Evolutionary conservation across 2,113 vertebrate species (phyloP).

Genomic region (Actenoides hombroni): DNA sequence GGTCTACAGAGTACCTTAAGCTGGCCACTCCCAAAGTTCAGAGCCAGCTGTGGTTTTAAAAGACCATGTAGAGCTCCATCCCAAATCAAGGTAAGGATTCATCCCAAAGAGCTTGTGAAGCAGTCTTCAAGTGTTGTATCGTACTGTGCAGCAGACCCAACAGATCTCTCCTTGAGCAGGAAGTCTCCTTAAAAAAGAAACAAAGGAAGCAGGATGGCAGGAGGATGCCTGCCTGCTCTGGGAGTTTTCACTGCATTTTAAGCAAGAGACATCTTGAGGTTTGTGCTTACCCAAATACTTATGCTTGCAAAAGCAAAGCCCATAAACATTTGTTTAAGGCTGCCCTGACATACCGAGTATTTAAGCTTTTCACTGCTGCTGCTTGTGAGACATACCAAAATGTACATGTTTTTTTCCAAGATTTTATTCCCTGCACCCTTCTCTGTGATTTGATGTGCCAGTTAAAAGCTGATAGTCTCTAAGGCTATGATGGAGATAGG

Average conservation of each 20-base stretch:
- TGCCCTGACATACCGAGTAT: slow-evolving; percentile 50
- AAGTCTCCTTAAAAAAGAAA: slow-evolving; percentile 9
- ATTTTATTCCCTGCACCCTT: slow-evolving; percentile 8
- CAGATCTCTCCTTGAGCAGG: slow-evolving; percentile 7
- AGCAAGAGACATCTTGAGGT: slow-evolving; percentile 57
- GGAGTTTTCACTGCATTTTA: slow-evolving; percentile 52
- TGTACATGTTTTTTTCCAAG: slow-evolving; percentile 8
- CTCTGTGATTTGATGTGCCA: slow-evolving; percentile 48
- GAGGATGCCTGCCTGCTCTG: slow-evolving; percentile 29
- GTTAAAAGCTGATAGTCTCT: slow-evolving; percentile 35
- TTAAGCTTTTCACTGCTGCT: slow-evolving; percentile 20
- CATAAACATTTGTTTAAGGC: slow-evolving; percentile 70
- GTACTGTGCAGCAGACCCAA: not conserved
- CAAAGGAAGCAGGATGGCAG: slow-evolving; percentile 35
- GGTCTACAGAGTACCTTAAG: not conserved
- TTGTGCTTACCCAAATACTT: slow-evolving; percentile 51
- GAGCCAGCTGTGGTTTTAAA: not conserved
- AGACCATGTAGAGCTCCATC: not conserved
- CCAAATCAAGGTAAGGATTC: not conserved
- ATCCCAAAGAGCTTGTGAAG: not conserved
- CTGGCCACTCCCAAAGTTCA: too few species aligned
- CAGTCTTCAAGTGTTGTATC: not conserved
- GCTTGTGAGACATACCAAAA: slow-evolving; percentile 45
- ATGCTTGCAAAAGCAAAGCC: slow-evolving; percentile 40
- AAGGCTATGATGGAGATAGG: not conserved